Base-by-base conservation (phyloP, 23 tunicate genomes). In the Phallusia fumigata region DNA sequence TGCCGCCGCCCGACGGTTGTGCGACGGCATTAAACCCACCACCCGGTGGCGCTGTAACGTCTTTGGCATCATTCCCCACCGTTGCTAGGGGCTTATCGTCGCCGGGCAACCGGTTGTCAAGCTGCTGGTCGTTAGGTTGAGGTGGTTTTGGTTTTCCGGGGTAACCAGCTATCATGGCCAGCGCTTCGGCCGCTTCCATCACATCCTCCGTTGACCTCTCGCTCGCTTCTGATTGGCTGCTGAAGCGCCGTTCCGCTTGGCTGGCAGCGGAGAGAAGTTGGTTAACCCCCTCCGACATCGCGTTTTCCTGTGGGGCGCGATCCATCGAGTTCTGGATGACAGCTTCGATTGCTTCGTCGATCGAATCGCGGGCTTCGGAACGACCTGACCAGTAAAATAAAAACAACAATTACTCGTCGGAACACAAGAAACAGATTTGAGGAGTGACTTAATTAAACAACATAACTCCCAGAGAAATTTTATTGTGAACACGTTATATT, bases 341-440 rank as follows among this genome's bases (percentile, higher is more conserved):
- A 31, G 86, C 84, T 49, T 88, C 88, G 33, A 93, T 93, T 24
- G 91, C 87, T 32, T 93, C 92, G 73, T 93, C 92, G 32, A 93
- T 81, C 18, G 90, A 88, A 33, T 93, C 88, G 32, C 91, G 86
- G 0, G 82, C 35, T n/a, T 82, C 85, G 11, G 30, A 21, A 33
- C 40, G 44, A 65, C 72, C 72, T 35, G 36, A 19, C 0, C 11
- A 31, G 11, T 3, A 10, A 40, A 40, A 40, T 10, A 40, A 5
- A 3, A 10, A 28, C 10, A 10, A 40, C 10, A 10, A 40, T 40
- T 40, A 40, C 10, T 40, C n/a, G n/a, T n/a, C n/a, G n/a, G n/a
- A n/a, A n/a, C n/a, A n/a, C n/a, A n/a, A n/a, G n/a, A n/a, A n/a
- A n/a, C n/a, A n/a, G n/a, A n/a, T n/a, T n/a, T n/a, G n/a, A n/a